A percentile compares a stretch with the other conserved stretches of the same genome.
These are phyloP conservation scores for Spisula solida DNA, from an alignment of 2,888 invertebrate species.

Conservation along the genomic window DNA sequence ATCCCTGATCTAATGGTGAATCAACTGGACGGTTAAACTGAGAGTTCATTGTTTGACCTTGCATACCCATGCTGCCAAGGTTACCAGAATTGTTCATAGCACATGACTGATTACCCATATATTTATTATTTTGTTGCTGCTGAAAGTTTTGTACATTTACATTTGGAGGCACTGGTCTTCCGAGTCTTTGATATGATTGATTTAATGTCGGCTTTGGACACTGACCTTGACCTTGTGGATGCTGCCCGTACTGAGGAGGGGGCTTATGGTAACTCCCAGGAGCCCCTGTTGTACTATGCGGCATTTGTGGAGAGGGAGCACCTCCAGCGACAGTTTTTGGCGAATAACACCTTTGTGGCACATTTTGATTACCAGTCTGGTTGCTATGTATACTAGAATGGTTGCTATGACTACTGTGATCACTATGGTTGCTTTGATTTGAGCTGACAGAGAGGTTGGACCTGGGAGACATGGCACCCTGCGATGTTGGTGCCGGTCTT, in stretches of 20 bases:
- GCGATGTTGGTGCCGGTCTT: constrained; percentile 77
- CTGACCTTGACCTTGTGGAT: constrained; percentile 64
- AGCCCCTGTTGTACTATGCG: constrained; percentile 71
- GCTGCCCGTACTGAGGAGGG: constrained; percentile 72
- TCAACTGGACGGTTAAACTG: constrained; percentile 77
- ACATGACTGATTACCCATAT: constrained; percentile 74
- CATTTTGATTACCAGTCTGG: constrained; percentile 59
- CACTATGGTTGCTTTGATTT: constrained; percentile 72
- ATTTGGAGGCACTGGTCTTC: constrained; percentile 82
- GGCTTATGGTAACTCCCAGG: constrained; percentile 65
- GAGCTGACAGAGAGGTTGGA: constrained; percentile 73
- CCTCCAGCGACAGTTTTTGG: constrained; percentile 60
- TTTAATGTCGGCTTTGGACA: constrained; percentile 57
- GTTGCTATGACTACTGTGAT: constrained; percentile 72
- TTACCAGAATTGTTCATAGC: constrained; percentile 70
- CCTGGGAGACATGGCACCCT: constrained; percentile 78
- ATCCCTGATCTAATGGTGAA: constrained; percentile 84
- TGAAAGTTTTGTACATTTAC: constrained; percentile 84
- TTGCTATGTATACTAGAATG: constrained; percentile 71
- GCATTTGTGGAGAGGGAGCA: constrained; percentile 67
- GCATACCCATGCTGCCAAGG: constrained; percentile 64
- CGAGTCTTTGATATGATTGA: constrained; percentile 73
- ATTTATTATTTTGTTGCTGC: constrained; percentile 70
- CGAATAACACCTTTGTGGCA: constrained; percentile 67
- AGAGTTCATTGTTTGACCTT: constrained; percentile 69